A percentile compares a stretch with the other conserved stretches of the same genome.
Conservation (phyloP, 2,888 invertebrate species). For the Tethea ocularis region DNA sequence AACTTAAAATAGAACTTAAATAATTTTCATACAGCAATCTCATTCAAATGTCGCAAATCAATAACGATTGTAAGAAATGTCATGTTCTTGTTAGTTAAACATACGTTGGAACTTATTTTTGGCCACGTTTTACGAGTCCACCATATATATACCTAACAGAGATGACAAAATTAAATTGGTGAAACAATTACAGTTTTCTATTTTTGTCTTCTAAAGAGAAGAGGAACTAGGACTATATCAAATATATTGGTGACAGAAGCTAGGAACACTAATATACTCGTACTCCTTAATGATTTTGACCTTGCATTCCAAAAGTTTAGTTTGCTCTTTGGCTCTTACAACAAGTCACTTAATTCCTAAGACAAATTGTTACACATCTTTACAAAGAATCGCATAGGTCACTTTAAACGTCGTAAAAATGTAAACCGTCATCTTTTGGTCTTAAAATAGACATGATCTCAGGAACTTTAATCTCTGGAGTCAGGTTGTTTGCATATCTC, state of each 20-base stretch:
- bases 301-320: slow-evolving; percentile 43
- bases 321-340: slow-evolving; percentile 19
- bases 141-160: background rate
- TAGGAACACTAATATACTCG: slow-evolving; percentile 19
- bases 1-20: background rate
- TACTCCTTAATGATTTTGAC: slow-evolving; percentile 45
- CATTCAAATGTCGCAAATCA: too few species aligned
- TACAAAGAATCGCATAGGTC: slow-evolving; percentile 21
- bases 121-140: background rate
- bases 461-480: slow-evolving; percentile 23
- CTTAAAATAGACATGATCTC: slow-evolving; percentile 39
- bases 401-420: slow-evolving; percentile 44
- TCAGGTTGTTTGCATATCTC: slow-evolving; percentile 31
- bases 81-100: background rate
- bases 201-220: background rate
- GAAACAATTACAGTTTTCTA: background rate
- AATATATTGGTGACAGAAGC: slow-evolving; percentile 14
- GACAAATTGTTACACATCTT: slow-evolving; percentile 32
- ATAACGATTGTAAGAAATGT: background rate
- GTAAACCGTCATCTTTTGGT: slow-evolving; percentile 29
- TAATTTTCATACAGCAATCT: too few species aligned
- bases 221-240: background rate
- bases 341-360: slow-evolving; percentile 25
- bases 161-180: background rate
- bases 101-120: background rate